Conservation (phyloP, 2,888 invertebrate genomes). For the Zaprionus lineosus region DNA sequence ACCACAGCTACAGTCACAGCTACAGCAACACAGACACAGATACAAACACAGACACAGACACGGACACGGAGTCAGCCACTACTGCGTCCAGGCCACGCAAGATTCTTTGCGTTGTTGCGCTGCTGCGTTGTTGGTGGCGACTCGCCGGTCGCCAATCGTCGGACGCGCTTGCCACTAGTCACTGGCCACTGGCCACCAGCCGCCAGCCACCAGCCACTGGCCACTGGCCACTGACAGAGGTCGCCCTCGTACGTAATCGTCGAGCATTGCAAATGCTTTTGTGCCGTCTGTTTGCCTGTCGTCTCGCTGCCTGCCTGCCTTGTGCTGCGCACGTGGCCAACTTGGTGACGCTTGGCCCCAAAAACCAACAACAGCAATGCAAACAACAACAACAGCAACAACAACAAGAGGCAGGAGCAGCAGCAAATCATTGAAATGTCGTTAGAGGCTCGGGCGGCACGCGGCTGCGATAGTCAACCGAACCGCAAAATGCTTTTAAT, state of each 20-base stretch:
- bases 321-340: conserved; percentile 76
- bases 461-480: conserved; percentile 64
- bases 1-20: conserved; percentile 20
- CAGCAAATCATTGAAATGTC: conserved; percentile 77
- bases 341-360: conserved; percentile 63
- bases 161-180: conserved; percentile 6
- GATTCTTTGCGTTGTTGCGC: conserved; percentile 77
- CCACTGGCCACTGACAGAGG: conserved; percentile 62
- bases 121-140: conserved; percentile 77
- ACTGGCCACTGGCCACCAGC: conserved; percentile 12
- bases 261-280: conserved; percentile 72
- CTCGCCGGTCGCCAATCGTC: too few relatives aligned
- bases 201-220: conserved; percentile 23
- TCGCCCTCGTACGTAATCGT: conserved; percentile 75
- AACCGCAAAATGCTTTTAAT: conserved; percentile 79
- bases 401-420: conserved; percentile 22
- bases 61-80: too few relatives aligned
- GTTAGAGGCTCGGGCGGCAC: conserved; percentile 71
- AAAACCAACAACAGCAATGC: conserved; percentile 21
- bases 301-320: conserved; percentile 57
- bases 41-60: conserved; percentile 2
- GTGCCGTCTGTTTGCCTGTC: conserved; percentile 58
- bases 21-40: conserved; percentile 18
- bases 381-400: conserved; percentile 40
- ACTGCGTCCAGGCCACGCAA: conserved; percentile 53